Evolutionary conservation across 1,140 invertebrate species (phyloP), one percentile per base, ranked within the genome.

Genomic region (Bactericera cockerelli): DNA sequence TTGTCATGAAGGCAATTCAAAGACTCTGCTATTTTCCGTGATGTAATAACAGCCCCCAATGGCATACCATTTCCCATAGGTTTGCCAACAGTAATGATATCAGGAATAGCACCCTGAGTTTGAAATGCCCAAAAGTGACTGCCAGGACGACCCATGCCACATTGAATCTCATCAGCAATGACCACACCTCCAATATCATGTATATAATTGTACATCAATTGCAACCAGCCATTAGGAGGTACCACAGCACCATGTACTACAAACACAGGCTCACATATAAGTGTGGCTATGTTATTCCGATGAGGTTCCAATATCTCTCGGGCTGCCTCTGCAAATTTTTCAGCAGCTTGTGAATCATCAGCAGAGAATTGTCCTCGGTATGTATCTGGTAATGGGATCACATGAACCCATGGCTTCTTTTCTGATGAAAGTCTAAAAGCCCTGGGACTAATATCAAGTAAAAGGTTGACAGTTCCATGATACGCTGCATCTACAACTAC

Each of bases 61-160:
- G 95, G 95, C 76, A 96, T 91, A 0, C 95, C 87, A 66, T 90
- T 90, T 53, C 87, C 87, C 86, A 98, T 95, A 1, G 94, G 93
- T 71, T 98, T 98, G 14, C 92, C 94, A 68, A 98, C 79, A 0
- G 93, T 95, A 1, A 98, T 89, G 67, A 99, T 97, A 69, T 99
- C 95, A 0, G 95, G 95, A 0, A 94, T 74, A 0, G 96, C 81
- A 65, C 86, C 81, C 65, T 94, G 87, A 0, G 84, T 76, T 71
- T 98, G 82, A 69, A 98, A 98, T 0, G 90, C 91, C 95, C 95
- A 98, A 80, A 91, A 95, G 66, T 92, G 84, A 58, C 80, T 86
- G 6, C 95, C 95, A 31, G 89, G 84, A 62, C 95, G 78, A 1
- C 94, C 95, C 70, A 98, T 96, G 2, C 94, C 95, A 58, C 93